These are phyloP conservation scores for Limonius californicus DNA, from an alignment of 1,140 invertebrate genomes.

Conservation along the genomic window DNA sequence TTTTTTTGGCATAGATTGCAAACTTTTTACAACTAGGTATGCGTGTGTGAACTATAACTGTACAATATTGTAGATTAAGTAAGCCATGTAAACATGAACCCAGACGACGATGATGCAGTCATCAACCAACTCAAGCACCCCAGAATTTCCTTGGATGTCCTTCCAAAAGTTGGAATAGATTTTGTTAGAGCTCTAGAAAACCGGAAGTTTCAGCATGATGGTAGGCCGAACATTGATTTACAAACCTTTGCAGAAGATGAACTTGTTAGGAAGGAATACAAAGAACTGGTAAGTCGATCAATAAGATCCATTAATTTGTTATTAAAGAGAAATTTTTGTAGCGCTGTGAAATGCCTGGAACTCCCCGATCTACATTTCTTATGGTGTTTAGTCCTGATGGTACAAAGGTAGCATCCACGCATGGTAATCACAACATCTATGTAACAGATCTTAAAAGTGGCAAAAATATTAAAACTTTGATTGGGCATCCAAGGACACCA, in stretches of 20 bases:
- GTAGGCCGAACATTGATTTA: constrained; percentile 35
- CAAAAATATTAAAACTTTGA: constrained; percentile 72
- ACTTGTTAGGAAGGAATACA: constrained; percentile 50
- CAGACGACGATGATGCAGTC: constrained; percentile 8
- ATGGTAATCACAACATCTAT: constrained; percentile 90
- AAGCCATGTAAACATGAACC: constrained; percentile 9
- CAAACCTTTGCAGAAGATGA: constrained; percentile 53
- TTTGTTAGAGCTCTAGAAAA: constrained; percentile 29
- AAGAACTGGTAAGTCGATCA: constrained; percentile 51
- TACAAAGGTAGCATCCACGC: constrained; percentile 80
- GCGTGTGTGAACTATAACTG: no score
- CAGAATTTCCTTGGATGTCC: constrained; percentile 23
- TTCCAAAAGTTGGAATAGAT: constrained; percentile 26
- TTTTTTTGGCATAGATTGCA: no score
- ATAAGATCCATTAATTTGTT: constrained; percentile 24
- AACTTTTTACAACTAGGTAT: no score
- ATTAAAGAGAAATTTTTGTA: constrained; percentile 44
- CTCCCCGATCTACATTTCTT: constrained; percentile 73
- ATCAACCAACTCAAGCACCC: constrained; percentile 5
- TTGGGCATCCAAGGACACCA: constrained; percentile 84
- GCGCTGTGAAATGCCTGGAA: constrained; percentile 70
- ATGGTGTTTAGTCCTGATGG: constrained; percentile 86
- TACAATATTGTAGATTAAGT: no score
- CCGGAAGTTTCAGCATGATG: constrained; percentile 23
- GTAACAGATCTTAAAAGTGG: constrained; percentile 78